Base-by-base conservation (phyloP, 2,113 vertebrate genomes). In the Glaucomys volans region DNA sequence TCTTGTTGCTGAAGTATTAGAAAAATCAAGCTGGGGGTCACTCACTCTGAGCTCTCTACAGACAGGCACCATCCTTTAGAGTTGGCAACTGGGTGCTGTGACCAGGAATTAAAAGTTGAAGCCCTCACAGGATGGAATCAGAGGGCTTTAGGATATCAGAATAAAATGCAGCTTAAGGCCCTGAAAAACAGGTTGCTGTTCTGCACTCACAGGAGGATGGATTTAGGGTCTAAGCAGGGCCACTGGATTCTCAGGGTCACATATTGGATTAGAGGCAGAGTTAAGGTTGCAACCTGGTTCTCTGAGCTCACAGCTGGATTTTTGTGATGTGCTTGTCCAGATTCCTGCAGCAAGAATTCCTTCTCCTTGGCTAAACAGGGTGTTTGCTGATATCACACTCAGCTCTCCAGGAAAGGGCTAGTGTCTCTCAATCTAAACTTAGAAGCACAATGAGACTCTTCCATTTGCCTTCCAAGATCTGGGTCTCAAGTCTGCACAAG, bases 41-140 rank as follows among this genome's bases (percentile, higher is more conserved):
- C 8, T 40, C 37, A 28, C 12, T 7, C 17, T 59, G 52, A 74
- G 57, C 4, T n/a, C 71, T 64, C 37, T 59, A 20, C 4, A 22
- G 14, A 71, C 26, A 80, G 5, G 0, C 9, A 20, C 42, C 0
- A 1, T 20, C 67, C 50, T 83, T 40, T 30, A 24, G 26, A 20
- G 71, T 30, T 37, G 18, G 86, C 20, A 66, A 52, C n/a, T 6
- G 8, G 37, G 16, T 4, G 14, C 17, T 47, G 9, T 20, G 4
- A n/a, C 24, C 0, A 20, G 71, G 22, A 67, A 52, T 69, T 75
- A 50, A 42, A 80, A 30, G 54, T 44, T 32, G 26, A 69, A 35
- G 62, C 12, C 30, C 9, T 91, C 5, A 30, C 7, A 8, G 0
- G 3, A 35, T n/a, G 20, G 17, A 72, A 28, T 11, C 2, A 28